Conservation (phyloP, 2,113 vertebrate genomes). For the Plestiodon gilberti region DNA sequence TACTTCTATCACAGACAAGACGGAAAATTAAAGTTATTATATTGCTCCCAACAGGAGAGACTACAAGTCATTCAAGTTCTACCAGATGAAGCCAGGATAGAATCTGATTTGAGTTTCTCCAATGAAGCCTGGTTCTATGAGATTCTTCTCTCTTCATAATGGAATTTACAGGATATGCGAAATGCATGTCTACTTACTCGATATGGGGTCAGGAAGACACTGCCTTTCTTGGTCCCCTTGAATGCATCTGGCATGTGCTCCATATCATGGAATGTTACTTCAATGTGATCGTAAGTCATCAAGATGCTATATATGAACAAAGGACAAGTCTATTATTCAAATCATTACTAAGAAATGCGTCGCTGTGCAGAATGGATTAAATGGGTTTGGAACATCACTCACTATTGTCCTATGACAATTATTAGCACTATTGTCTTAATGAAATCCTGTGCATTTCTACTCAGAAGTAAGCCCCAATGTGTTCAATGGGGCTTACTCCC, state of each 20-base stretch:
- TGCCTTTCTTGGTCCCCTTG: conserved; percentile 94
- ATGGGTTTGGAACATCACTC: neutral
- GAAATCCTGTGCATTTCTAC: too few species aligned
- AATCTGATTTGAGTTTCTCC: neutral
- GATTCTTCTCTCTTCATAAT: conserved; percentile 19
- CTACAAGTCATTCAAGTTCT: conserved; percentile 32
- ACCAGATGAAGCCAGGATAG: neutral
- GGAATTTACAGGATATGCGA: neutral
- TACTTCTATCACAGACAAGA: conserved; percentile 41
- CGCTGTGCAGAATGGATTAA: neutral
- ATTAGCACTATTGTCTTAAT: too few species aligned
- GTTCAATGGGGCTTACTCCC: too few species aligned
- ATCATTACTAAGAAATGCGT: neutral
- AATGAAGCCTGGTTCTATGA: neutral
- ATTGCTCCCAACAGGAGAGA: conserved; percentile 2
- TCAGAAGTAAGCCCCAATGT: too few species aligned
- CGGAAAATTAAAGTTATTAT: conserved; percentile 3
- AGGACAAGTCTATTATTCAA: neutral
- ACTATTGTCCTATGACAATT: too few species aligned
- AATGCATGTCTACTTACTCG: conserved; percentile 79
- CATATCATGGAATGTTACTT: conserved; percentile 89
- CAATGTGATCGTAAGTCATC: conserved; percentile 93
- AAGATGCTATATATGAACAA: conserved; percentile 73
- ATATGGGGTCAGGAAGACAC: conserved; percentile 92
- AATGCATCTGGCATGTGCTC: conserved; percentile 89